Percentiles rank a stretch among this genome's conserved stretches.
Evolutionary conservation across 2,888 invertebrate species (phyloP).

Genomic region (Trypoxylon attenuatum): DNA sequence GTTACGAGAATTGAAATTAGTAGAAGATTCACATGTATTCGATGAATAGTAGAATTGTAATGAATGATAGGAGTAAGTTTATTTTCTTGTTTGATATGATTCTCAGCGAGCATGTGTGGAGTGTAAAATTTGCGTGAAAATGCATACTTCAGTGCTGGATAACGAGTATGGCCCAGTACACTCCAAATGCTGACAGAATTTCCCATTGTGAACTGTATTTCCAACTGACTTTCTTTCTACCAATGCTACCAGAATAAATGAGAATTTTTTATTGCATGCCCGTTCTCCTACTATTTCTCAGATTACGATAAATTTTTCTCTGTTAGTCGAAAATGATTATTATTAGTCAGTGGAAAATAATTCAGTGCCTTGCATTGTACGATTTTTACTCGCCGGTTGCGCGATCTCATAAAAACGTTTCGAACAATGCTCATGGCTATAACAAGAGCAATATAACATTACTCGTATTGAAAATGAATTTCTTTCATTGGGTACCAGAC

Average conservation of each 20-base stretch:
- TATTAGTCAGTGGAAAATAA: background rate
- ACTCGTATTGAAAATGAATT: conserved; percentile 29
- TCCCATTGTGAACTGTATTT: background rate
- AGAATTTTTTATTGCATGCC: background rate
- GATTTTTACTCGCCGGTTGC: background rate
- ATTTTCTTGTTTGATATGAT: too few relatives aligned
- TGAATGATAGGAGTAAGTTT: too few relatives aligned
- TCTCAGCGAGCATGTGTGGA: background rate
- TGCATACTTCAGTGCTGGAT: conserved; percentile 4
- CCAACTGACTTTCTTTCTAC: too few relatives aligned
- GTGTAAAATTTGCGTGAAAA: too few relatives aligned
- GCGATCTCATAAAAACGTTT: background rate
- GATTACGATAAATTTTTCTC: too few relatives aligned
- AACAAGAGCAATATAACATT: conserved; percentile 21
- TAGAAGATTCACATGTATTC: too few relatives aligned
- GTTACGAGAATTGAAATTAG: too few relatives aligned
- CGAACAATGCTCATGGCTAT: conserved; percentile 30
- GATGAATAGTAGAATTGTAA: background rate
- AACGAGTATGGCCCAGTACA: conserved; percentile 7
- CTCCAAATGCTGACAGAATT: background rate
- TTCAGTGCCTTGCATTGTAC: background rate
- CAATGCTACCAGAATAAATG: background rate
- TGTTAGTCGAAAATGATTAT: background rate
- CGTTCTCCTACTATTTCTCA: too few relatives aligned
- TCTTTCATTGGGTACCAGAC: conserved; percentile 21